Percentiles rank a stretch among this genome's conserved stretches.
Evolutionary conservation across 2,888 invertebrate genomes (phyloP).

Genomic region (Clusia tigrina): DNA sequence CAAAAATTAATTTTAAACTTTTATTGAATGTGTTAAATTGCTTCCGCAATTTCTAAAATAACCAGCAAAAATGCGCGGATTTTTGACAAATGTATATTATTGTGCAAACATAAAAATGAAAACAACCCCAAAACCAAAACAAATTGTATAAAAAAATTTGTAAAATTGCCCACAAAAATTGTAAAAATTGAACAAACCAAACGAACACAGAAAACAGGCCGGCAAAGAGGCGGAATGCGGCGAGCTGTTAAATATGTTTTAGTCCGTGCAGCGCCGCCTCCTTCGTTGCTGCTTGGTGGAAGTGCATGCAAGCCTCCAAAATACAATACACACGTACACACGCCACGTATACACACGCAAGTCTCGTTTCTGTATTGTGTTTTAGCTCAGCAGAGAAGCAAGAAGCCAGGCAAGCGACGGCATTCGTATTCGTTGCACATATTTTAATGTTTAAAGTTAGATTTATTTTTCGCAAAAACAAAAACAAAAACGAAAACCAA

Average conservation of each 20-base stretch:
- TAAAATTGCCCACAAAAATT: slow-evolving; percentile 16
- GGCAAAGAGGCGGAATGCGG: too few relatives aligned
- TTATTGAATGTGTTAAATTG: too few relatives aligned
- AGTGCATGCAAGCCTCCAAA: too few relatives aligned
- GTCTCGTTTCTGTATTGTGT: too few relatives aligned
- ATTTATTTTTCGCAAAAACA: slow-evolving; percentile 31
- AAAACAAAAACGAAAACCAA: slow-evolving; percentile 26
- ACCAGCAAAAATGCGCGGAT: neutral
- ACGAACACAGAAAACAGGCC: slow-evolving; percentile 27
- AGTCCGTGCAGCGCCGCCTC: too few relatives aligned
- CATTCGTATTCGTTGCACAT: slow-evolving; percentile 34
- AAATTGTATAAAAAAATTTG: slow-evolving; percentile 15
- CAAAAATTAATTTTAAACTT: too few relatives aligned
- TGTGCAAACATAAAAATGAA: neutral
- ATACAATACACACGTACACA: too few relatives aligned
- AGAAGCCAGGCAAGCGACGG: too few relatives aligned
- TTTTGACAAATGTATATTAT: slow-evolving; percentile 14
- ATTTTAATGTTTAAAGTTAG: slow-evolving; percentile 17
- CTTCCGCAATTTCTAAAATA: slow-evolving; percentile 7
- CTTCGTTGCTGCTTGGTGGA: too few relatives aligned
- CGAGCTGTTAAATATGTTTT: too few relatives aligned
- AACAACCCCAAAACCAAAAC: slow-evolving; percentile 6
- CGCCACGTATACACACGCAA: too few relatives aligned
- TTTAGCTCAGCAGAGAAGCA: too few relatives aligned
- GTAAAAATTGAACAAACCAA: slow-evolving; percentile 4